Percentiles rank a stretch among this genome's conserved stretches.
These are phyloP conservation scores for Drosophila suboccidentalis DNA, from an alignment of 2,888 invertebrate genomes.

Conservation along the genomic window DNA sequence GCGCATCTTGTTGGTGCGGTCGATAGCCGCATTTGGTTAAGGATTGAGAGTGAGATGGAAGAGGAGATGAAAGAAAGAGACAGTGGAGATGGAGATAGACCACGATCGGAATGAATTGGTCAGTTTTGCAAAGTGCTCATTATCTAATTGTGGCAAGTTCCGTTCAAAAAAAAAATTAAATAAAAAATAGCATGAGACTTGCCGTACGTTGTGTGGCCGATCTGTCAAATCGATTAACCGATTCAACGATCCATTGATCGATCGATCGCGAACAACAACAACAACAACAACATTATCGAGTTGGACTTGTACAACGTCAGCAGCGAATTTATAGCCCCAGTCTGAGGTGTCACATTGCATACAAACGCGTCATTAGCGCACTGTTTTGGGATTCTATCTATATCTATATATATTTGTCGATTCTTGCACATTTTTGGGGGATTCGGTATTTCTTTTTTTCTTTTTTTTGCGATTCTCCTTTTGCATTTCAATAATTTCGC, in stretches of 20 bases:
- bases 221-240: conserved; percentile 19
- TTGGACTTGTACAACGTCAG: conserved; percentile 19
- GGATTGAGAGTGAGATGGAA: neutral
- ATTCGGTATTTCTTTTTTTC: conserved; percentile 10
- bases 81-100: neutral
- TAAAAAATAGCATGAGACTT: neutral
- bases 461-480: conserved; percentile 13
- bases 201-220: conserved; percentile 39
- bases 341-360: conserved; percentile 31
- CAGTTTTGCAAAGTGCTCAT: conserved; percentile 53
- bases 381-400: conserved; percentile 35
- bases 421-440: conserved; percentile 43
- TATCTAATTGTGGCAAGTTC: conserved; percentile 73
- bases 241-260: neutral
- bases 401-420: conserved; percentile 4
- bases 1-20: conserved; percentile 15
- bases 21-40: neutral
- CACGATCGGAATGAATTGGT: conserved; percentile 8
- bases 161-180: conserved; percentile 21
- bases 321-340: conserved; percentile 28
- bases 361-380: conserved; percentile 48
- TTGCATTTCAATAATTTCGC: conserved; percentile 31
- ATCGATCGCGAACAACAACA: conserved; percentile 4
- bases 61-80: neutral
- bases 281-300: conserved; percentile 5